Evolutionary conservation across 2,888 invertebrate genomes (phyloP), one percentile per base, ranked within the genome.

Genomic region (Spilosoma lubricipeda): DNA sequence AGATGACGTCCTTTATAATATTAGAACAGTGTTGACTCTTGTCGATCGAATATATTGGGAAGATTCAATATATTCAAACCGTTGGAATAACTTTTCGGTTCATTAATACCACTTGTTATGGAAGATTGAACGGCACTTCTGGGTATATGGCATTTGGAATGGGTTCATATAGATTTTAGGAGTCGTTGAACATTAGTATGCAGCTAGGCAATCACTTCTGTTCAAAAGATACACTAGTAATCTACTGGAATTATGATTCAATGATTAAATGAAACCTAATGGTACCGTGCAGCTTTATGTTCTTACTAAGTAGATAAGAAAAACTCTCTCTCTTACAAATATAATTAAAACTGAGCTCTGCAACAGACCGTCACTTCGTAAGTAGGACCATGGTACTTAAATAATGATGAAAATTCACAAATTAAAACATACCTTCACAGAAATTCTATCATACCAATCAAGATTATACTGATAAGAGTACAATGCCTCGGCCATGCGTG

Each of bases 401-500:
- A 30, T 11, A 45, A 5, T 64, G 45, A 70, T 27, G 11, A 20
- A 36, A 66, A 36, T 15, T 27, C 67, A 56, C 48, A 67, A 74
- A 59, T 67, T 64, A 30, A 33, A 67, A 48, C 63, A 67, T 74
- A 67, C 27, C 67, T 71, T 39, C 36, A 39, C 33, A 67, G 67
- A 71, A 74, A 64, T 48, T 63, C 45, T 27, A 70, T 65, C 56
- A 70, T 45, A 59, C 42, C 48, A 63, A 70, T 74, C 45, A 74
- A 76, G 71, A 76, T 76, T 69, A 13, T 65, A 67, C 39, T 66
- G 74, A 77, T 77, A 67, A 77, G 33, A 71, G 30, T 23, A n/a
- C 39, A 76, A 65, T 74, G 20, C 72, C 72, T 69, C 33, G 68
- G 33, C 74, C 67, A 68, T 72, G 79, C 80, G 80, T 80, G 80